Percentiles rank a stretch among this genome's conserved stretches.
phyloP scores from a whole-genome alignment of 2,888 invertebrate genomes.

The Mythimna lalbum region DNA sequence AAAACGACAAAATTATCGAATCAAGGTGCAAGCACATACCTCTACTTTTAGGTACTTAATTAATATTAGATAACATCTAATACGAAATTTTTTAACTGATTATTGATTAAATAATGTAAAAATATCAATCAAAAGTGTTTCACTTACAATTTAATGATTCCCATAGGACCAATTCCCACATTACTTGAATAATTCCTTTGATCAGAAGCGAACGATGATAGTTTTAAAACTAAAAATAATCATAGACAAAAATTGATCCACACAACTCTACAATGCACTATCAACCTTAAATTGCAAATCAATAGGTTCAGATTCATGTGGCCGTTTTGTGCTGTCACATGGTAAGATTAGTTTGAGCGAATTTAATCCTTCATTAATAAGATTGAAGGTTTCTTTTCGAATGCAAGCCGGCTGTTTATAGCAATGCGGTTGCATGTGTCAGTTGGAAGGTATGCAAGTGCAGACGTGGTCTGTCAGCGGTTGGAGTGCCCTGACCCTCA shows the following conservation, averaged over 20 bases:
- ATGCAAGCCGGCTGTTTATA: not conserved
- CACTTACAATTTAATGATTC: not conserved
- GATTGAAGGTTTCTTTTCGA: conserved; percentile 8
- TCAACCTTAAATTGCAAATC: accelerated
- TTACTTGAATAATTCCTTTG: conserved; percentile 48
- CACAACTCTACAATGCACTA: not conserved
- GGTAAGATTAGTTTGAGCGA: conserved; percentile 42
- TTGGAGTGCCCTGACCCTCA: conserved; percentile 66
- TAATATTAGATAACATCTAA: too few species aligned
- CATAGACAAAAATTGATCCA: not conserved
- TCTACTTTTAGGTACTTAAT: not conserved
- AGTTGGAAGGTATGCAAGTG: conserved; percentile 56
- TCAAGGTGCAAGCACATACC: not conserved
- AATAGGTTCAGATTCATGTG: conserved; percentile 22
- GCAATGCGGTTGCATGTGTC: conserved; percentile 48
- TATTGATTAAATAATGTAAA: too few species aligned
- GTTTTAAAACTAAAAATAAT: conserved; percentile 49
- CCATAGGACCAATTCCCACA: conserved; percentile 39
- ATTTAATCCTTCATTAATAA: accelerated
- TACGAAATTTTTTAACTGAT: too few species aligned
- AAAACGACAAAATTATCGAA: not conserved
- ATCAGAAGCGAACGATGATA: conserved; percentile 33
- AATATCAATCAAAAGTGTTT: too few species aligned
- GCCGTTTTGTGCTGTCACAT: conserved; percentile 10
- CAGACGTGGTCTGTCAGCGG: conserved; percentile 72